Evolutionary conservation across 2,113 vertebrate species (phyloP).

Genomic region (Phocoena phocoena): DNA sequence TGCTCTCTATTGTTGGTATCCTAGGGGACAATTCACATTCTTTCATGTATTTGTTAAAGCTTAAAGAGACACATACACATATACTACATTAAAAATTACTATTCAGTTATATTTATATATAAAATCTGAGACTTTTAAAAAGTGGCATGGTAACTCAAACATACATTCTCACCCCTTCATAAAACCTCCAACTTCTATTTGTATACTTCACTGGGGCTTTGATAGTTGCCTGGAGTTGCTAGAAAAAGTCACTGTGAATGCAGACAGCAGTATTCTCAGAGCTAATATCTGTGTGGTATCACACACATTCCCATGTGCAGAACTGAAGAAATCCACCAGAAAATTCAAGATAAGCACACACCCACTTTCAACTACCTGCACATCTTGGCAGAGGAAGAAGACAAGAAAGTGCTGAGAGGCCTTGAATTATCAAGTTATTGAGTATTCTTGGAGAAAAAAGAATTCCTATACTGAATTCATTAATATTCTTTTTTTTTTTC

Average conservation of each 20-base stretch:
- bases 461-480: background rate
- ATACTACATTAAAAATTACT: conserved; percentile 41
- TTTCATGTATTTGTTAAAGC: conserved; percentile 80
- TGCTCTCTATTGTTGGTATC: conserved; percentile 77
- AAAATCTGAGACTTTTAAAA: conserved; percentile 54
- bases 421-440: background rate
- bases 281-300: background rate
- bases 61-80: conserved; percentile 68
- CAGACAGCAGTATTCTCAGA: background rate
- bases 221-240: conserved; percentile 30
- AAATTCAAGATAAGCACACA: conserved; percentile 12
- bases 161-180: background rate
- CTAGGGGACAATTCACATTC: conserved; percentile 66
- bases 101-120: background rate
- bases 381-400: background rate
- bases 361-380: background rate
- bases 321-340: background rate
- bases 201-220: background rate
- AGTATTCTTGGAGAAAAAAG: background rate
- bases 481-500: background rate
- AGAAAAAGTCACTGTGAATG: conserved; percentile 37
- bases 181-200: background rate
- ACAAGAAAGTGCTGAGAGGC: background rate
- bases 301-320: background rate
- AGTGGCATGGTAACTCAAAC: background rate